Conservation (phyloP, 2,113 vertebrate species). For the Xenotilapia flavipinnis region DNA sequence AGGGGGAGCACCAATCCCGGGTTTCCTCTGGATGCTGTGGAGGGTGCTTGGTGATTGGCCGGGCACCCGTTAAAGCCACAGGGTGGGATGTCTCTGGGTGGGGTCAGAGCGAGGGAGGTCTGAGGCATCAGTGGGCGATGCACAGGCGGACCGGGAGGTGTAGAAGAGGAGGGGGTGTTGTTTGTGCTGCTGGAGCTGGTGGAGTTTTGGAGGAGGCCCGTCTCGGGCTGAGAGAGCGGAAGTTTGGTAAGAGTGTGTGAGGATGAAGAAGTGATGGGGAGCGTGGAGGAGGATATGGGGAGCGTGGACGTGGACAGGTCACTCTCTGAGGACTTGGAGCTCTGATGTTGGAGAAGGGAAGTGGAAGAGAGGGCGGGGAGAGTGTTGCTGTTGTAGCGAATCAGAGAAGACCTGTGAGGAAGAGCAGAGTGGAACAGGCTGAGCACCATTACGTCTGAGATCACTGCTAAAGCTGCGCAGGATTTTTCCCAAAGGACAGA, state of each 20-base stretch:
- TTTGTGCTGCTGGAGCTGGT: neutral
- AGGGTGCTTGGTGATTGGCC: constrained; percentile 33
- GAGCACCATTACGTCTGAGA: neutral
- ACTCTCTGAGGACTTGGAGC: constrained; percentile 66
- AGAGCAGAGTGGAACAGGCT: neutral
- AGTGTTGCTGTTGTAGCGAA: constrained; percentile 68
- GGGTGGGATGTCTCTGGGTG: constrained; percentile 42
- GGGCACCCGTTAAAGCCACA: constrained; percentile 68
- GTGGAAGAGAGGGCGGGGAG: constrained; percentile 51
- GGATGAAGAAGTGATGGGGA: constrained; percentile 21
- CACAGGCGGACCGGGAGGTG: neutral
- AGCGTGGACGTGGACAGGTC: constrained; percentile 61
- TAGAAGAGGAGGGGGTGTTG: neutral
- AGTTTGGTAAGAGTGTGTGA: constrained; percentile 31
- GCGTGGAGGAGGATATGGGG: constrained; percentile 33
- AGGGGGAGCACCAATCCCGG: constrained; percentile 6
- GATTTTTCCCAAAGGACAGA: neutral
- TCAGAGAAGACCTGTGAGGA: constrained; percentile 54
- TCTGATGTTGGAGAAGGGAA: constrained; percentile 45
- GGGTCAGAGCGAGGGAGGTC: neutral
- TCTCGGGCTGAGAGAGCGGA: constrained; percentile 43
- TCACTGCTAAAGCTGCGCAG: neutral
- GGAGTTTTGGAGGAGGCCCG: constrained; percentile 8
- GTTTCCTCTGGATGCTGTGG: constrained; percentile 20
- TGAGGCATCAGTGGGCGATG: constrained; percentile 43